Conservation (phyloP, 2,113 vertebrate genomes). For the Phyllopteryx taeniolatus region DNA sequence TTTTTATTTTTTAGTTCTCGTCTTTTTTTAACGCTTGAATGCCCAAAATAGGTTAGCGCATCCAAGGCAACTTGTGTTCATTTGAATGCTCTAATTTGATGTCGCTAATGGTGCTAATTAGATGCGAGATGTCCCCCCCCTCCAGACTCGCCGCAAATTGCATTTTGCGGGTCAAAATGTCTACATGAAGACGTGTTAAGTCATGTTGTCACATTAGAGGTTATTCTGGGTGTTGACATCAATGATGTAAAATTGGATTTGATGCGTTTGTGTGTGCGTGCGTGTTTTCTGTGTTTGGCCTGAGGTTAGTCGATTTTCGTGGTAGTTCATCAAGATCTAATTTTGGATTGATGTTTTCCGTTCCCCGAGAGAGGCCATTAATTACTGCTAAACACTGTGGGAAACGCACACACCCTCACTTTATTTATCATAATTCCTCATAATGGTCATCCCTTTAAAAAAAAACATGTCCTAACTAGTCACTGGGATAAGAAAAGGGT, state of each 20-base stretch:
- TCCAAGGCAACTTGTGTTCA: conserved; percentile 23
- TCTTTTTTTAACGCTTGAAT: background rate
- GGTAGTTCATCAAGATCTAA: conserved; percentile 45
- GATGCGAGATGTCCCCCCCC: conserved; percentile 20
- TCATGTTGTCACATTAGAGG: background rate
- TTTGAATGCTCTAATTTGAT: conserved; percentile 56
- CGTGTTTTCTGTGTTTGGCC: conserved; percentile 10
- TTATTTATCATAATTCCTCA: background rate
- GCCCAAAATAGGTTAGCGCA: background rate
- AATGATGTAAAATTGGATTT: background rate
- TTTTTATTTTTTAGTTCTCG: background rate
- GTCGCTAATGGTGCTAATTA: conserved; percentile 58
- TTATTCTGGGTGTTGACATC: background rate
- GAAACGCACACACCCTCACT: conserved; percentile 11
- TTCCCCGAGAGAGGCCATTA: conserved; percentile 27
- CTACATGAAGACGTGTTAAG: background rate
- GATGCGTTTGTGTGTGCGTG: background rate
- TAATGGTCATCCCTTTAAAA: too few species aligned
- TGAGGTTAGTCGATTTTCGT: conserved; percentile 28
- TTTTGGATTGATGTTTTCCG: conserved; percentile 42
- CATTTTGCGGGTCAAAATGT: background rate
- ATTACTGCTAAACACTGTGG: conserved; percentile 30
- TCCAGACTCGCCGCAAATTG: background rate
- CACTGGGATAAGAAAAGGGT: too few species aligned
- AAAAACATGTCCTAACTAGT: too few species aligned